Evolutionary conservation across 23 tunicate species (phyloP), one percentile per base, ranked within the genome.

Genomic region (Clavelina lepadiformis): DNA sequence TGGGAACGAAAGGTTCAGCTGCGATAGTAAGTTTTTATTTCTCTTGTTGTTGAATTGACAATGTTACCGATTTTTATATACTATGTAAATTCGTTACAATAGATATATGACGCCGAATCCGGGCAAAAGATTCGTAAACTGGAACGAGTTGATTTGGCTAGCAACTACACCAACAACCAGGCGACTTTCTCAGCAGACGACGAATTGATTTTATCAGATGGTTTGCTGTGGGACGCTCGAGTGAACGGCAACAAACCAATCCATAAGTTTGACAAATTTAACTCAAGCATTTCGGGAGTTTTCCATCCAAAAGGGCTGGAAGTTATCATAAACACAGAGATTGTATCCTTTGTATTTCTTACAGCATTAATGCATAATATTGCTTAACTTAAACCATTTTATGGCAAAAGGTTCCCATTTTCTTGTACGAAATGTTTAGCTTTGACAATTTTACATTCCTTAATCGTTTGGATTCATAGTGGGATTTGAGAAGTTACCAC

Each of bases 401-500:
- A 13, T 53, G 59, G 7, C 18, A 53, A 53, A 53, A 53, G 11
- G 13, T 11, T 8, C 49, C 15, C 13, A 41, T 41, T 41, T 41
- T 11, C 49, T 41, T 11, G 49, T 15, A 8, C 13, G 49, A 15
- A 41, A 41, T 41, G 49, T 41, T 11, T 41, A 41, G 15, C 15
- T 7, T 54, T 8, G 22, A 54, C n/a, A n/a, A n/a, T n/a, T 15
- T n/a, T 54, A 54, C 60, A 22, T 22, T 19, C 7, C 20, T 13
- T 54, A 8, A 15, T 25, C 28, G 22, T 55, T 26, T 22, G 28
- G 61, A 55, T 55, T 25, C 28, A 55, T 22, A 80, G 86, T 86
- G 95, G 95, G 95, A 86, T 77, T 60, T 86, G 45, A 63, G 95
- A 44, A 86, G 71, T 57, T 86, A 63, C 71, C 79, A 77, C 38